Base-by-base conservation (phyloP, 2,888 invertebrate species). In the Zele albiditarsus region DNA sequence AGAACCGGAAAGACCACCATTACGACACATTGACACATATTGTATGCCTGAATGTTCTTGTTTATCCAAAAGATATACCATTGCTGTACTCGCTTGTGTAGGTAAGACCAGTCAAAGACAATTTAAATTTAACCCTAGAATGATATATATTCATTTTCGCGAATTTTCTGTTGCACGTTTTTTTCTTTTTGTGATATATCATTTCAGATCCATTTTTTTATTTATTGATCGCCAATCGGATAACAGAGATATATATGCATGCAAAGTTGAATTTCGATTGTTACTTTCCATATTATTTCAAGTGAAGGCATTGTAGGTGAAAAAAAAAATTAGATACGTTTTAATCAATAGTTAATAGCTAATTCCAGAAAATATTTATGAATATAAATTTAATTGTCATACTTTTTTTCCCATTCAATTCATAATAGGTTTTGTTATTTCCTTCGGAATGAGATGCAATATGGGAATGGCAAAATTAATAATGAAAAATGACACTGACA, bases 381-480 rank as follows among this genome's bases (percentile, higher is more conserved):
- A n/a, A 49, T n/a, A 49, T 42, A 42, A 42, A 42, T 14, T 42
- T 42, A 62, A 65, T 68, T 57, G 20, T 27, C 6, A 71, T n/a
- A 38, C 12, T 38, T 38, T 8, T 28, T 57, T 46, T 53, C 46
- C 65, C 12, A 6, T 8, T 31, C 10, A 14, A 53, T 27, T 16
- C 2, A 49, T 27, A 80, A 3, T 81, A 91, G 92, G 97, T 73
- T 97, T 97, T 90, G 93, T 97, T 89, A 97, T 97, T 87, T 97
- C 97, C 90, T 97, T 98, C 87, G 99, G 99, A 23, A 99, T 99
- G 94, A 93, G 99, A 75, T 98, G 98, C 90, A 99, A 99, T 91
- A 97, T 99, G 96, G 97, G 98, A 72, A 97, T 99, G 90, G 98
- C 99, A 65, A 97, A 98, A 89, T 93, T 97, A 75, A 94, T 95